Evolutionary conservation across 1,140 invertebrate species (phyloP), one percentile per base, ranked within the genome.

Genomic region (Drosophila sechellia): DNA sequence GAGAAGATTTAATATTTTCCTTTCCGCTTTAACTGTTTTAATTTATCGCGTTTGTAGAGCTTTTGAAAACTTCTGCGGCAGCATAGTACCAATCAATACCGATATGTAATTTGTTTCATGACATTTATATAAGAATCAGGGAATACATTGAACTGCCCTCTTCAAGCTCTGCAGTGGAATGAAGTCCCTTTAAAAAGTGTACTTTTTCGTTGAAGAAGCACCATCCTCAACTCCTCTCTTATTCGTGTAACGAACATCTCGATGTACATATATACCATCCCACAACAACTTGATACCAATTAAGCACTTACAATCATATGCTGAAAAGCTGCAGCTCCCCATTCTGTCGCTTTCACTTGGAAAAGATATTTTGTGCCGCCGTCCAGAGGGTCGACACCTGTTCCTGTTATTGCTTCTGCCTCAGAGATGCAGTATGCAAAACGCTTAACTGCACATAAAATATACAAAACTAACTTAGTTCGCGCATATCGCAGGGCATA

Each of bases 381-480:
- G 52, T 35, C 59, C 31, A 31, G 31, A 31, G 31, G 31, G 31
- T 75, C 45, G 71, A 74, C 72, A 75, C 59, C 72, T 75, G 46
- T 46, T 50, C n/a, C 55, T 22, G 37, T 6, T 6, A 8, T 8
- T 5, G 59, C 59, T 15, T 15, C 37, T 40, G 20, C 42, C 43
- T 4, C 39, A 35, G 53, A 46, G 43, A 48, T 59, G 15, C 34
- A 17, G 56, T 50, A 63, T 72, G 76, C 81, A 73, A 84, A 75
- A 84, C 81, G 77, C 80, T 84, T 84, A 79, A 85, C 81, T 84
- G 66, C 80, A 80, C 81, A 84, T 84, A 79, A 79, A 84, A 84
- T 79, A 77, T 85, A 84, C 80, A 84, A 72, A 79, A 85, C 76
- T 77, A 85, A 79, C 81, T 83, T 83, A 81, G 79, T 81, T 77